phyloP scores from a whole-genome alignment of 2,888 invertebrate species.

The Charanyca ferruginea region DNA sequence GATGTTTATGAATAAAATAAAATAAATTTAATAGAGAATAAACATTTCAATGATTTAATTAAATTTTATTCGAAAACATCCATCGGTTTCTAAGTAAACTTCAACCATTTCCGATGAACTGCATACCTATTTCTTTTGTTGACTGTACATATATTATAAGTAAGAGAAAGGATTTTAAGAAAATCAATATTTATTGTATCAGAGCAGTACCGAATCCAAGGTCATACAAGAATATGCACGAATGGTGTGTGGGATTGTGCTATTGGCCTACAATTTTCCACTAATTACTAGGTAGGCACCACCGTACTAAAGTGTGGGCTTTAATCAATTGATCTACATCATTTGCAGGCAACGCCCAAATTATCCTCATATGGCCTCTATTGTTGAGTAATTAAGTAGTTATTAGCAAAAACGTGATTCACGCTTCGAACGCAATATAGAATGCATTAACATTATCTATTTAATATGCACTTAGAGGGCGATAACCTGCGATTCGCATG shows the following conservation, averaged over 20 bases:
- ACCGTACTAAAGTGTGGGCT: conserved; percentile 32
- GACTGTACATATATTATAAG: conserved; percentile 1
- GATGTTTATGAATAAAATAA: no score
- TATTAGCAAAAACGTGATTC: conserved; percentile 58
- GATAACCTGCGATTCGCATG: conserved; percentile 14
- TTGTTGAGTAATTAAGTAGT: conserved; percentile 55
- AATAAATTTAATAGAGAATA: no score
- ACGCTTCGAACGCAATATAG: conserved; percentile 24
- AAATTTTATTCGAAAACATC: no score
- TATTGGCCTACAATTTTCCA: conserved; percentile 57
- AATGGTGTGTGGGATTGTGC: conserved; percentile 31
- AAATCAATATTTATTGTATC: conserved; percentile 11
- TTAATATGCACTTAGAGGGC: conserved; percentile 24
- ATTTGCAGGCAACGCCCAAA: conserved; percentile 73
- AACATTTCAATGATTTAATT: no score
- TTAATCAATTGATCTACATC: conserved; percentile 59
- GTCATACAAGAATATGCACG: conserved; percentile 18
- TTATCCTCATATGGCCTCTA: conserved; percentile 74
- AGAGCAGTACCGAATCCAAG: conserved; percentile 8
- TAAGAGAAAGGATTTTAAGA: not conserved
- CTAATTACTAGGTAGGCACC: conserved; percentile 51
- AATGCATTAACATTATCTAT: conserved; percentile 46
- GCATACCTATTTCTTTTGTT: no score
- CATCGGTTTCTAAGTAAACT: no score
- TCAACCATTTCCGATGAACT: no score